Evolutionary conservation across 2,888 invertebrate genomes (phyloP).

Genomic region (Apamea crenata): DNA sequence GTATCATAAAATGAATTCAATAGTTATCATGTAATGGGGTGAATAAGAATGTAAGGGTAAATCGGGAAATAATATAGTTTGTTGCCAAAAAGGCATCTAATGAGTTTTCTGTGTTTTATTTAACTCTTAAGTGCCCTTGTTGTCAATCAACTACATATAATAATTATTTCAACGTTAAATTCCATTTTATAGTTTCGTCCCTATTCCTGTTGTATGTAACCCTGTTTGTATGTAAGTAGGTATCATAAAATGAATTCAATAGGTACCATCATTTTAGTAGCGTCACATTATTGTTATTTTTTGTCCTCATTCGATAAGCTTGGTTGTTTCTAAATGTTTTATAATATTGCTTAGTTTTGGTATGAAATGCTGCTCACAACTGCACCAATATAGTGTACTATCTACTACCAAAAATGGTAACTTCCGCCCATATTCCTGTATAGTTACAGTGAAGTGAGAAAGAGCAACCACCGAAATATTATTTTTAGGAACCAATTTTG

Average conservation of each 20-base stretch:
- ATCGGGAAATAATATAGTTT: too few species aligned
- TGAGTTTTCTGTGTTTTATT: too few species aligned
- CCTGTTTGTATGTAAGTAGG: not conserved
- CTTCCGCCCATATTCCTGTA: not conserved
- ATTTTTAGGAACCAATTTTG: too few species aligned
- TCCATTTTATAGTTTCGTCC: not conserved
- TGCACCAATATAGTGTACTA: not conserved
- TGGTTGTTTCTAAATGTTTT: not conserved
- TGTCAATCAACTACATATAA: too few species aligned
- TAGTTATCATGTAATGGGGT: too few species aligned
- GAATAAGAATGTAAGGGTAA: too few species aligned
- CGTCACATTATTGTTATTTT: not conserved
- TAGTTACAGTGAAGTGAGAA: too few species aligned
- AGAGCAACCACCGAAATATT: too few species aligned
- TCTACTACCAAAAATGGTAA: not conserved
- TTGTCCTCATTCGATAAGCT: not conserved
- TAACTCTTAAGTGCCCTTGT: too few species aligned
- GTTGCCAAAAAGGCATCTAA: too few species aligned
- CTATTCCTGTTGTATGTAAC: too few species aligned
- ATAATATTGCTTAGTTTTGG: not conserved
- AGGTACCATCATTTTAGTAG: too few species aligned
- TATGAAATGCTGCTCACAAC: not conserved
- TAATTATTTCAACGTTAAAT: not conserved
- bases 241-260: not conserved
- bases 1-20: not conserved